Percentiles rank a stretch among this genome's conserved stretches.
Conservation (phyloP, 2,113 vertebrate species). For the Sceloporus undulatus region DNA sequence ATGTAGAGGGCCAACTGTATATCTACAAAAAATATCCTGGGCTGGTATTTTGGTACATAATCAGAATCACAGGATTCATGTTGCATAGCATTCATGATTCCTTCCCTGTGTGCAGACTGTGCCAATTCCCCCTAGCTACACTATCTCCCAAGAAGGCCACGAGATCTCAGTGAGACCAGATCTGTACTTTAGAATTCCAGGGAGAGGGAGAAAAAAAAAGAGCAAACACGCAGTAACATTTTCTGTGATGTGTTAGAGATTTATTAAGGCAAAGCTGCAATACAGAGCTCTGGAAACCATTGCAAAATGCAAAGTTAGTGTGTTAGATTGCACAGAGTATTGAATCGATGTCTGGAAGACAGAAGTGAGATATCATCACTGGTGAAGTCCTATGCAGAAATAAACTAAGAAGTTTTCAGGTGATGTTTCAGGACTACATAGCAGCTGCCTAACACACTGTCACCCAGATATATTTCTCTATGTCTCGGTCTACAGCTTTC, state of each 20-base stretch:
- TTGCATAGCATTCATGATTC: neutral
- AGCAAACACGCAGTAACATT: neutral
- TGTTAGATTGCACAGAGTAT: neutral
- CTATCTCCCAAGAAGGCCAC: too few species aligned
- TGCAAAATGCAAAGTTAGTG: neutral
- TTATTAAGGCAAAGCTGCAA: neutral
- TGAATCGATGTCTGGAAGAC: neutral
- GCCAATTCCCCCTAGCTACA: neutral
- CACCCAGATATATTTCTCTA: too few species aligned
- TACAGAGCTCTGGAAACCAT: neutral
- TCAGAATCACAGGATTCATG: neutral
- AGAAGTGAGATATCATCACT: too few species aligned
- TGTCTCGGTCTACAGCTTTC: too few species aligned
- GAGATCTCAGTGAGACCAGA: too few species aligned
- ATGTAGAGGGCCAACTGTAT: too few species aligned
- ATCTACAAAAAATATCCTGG: neutral
- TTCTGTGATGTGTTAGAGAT: neutral
- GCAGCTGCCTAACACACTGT: too few species aligned
- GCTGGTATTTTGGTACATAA: neutral
- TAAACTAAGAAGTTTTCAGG: too few species aligned
- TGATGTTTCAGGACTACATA: neutral
- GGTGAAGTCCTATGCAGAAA: too few species aligned
- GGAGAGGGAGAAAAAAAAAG: too few species aligned
- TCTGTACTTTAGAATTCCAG: neutral
- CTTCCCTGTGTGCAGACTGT: neutral